Base-by-base conservation (phyloP, 2,113 vertebrate species). In the mouse (Mus musculus) region DNA sequence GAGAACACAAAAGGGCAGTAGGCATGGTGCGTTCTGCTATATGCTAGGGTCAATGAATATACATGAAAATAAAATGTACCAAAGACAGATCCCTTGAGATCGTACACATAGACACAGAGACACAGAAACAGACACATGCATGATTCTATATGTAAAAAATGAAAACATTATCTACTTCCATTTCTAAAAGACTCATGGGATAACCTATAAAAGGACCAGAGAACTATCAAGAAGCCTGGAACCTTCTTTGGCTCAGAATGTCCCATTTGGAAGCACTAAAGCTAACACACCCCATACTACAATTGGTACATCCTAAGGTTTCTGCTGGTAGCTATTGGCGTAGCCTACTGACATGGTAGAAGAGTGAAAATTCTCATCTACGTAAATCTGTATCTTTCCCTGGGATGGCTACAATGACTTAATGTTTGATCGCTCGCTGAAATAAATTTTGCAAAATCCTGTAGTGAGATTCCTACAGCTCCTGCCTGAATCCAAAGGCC, bases 191-290 rank as follows among this genome's bases (percentile, higher is more conserved):
- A 80, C 59, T 39, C 54, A 63, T 5, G 0, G 71, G 11, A 5
- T 11, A 14, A 5, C n/a, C 19, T 91, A 26, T 59, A 61, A 93
- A 90, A 91, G n/a, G 8, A 56, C 49, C 22, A 69, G 67, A 89
- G 13, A 93, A 72, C 17, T 56, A 42, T 82, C 72, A 56, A 89
- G 46, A 82, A 93, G 36, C 20, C 12, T 7, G 13, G 11, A 26
- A 17, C 20, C 19, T 94, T 69, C 33, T 92, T 94, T 28, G 93
- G 88, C 46, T 6, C 39, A 46, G 26, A 26, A 84, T 88, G 94
- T 95, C 42, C 24, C 75, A 8, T 69, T 88, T 72, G 73, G 56
- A 93, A 91, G 86, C 26, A 84, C 24, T 69, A 89, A 72, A 4
- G 39, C 6, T 19, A 73, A 46, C 63, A 54, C 4, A 6, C 22